Evolutionary conservation across 2,888 invertebrate species (phyloP).

Genomic region (Linyphia triangularis): DNA sequence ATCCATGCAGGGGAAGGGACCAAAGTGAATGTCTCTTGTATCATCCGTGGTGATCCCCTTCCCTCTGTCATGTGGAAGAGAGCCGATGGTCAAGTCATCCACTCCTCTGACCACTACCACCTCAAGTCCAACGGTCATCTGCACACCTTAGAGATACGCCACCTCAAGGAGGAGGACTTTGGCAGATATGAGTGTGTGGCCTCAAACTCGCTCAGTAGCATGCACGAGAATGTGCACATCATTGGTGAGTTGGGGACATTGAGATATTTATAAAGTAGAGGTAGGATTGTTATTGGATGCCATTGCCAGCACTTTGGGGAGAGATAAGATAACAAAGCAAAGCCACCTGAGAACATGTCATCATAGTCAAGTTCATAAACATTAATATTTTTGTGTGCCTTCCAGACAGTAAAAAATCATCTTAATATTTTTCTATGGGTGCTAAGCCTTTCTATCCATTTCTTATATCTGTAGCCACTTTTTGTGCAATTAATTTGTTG

Average conservation of each 20-base stretch:
- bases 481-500: too few relatives aligned
- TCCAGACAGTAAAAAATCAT: too few relatives aligned
- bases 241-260: constrained; percentile 35
- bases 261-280: too few relatives aligned
- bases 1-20: constrained; percentile 68
- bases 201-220: constrained; percentile 61
- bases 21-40: constrained; percentile 67
- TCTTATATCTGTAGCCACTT: too few relatives aligned
- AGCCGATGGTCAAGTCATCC: constrained; percentile 42
- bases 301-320: too few relatives aligned
- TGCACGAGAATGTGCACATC: constrained; percentile 52
- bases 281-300: too few relatives aligned
- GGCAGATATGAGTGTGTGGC: constrained; percentile 63
- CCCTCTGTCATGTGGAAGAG: constrained; percentile 69
- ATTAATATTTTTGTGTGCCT: too few relatives aligned
- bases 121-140: constrained; percentile 36
- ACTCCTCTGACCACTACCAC: constrained; percentile 52
- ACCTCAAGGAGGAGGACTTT: constrained; percentile 66
- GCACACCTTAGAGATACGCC: constrained; percentile 47
- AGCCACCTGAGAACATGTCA: too few relatives aligned
- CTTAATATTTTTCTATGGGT: too few relatives aligned
- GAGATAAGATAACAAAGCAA: too few relatives aligned
- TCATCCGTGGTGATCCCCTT: constrained; percentile 60
- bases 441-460: too few relatives aligned
- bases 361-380: too few relatives aligned